A percentile compares a stretch with the other conserved stretches of the same genome.
Evolutionary conservation across 37 sponge, comb jelly and placozoan species (phyloP).

Genomic region (Theonella swinhoei): DNA sequence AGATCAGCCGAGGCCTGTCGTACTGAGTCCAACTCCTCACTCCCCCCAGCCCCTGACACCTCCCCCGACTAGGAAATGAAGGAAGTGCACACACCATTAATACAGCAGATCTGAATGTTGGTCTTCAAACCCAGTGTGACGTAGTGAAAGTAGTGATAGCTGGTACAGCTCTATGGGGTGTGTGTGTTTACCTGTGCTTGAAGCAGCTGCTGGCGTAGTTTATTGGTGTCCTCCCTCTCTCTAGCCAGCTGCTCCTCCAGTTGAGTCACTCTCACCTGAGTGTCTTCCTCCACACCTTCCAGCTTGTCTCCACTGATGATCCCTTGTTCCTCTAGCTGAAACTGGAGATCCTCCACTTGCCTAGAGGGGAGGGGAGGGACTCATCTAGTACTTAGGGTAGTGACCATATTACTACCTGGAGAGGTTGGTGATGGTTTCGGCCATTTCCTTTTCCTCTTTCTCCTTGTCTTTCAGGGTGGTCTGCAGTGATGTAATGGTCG

Average conservation of each 20-base stretch:
- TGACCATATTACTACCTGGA: constrained; percentile 23
- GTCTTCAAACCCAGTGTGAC: too few relatives aligned
- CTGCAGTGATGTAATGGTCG: constrained; percentile 29
- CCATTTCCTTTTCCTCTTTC: constrained; percentile 40
- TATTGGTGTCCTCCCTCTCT: constrained; percentile 18
- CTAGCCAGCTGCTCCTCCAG: constrained; percentile 19
- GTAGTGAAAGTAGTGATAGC: too few relatives aligned
- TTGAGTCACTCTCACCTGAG: neutral
- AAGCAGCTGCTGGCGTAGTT: constrained; percentile 5
- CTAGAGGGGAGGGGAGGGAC: neutral
- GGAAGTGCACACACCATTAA: too few relatives aligned
- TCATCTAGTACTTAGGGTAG: neutral
- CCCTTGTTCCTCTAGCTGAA: constrained; percentile 68
- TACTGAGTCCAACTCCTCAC: constrained; percentile 3
- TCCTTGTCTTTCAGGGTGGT: constrained; percentile 38
- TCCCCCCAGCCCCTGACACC: neutral
- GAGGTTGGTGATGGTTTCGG: constrained; percentile 42
- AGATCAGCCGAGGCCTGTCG: neutral
- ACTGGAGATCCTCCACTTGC: constrained; percentile 77
- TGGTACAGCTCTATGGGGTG: too few relatives aligned
- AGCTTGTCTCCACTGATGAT: constrained; percentile 66
- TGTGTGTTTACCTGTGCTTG: too few relatives aligned
- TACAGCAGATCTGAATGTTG: too few relatives aligned
- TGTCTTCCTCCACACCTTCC: constrained; percentile 26
- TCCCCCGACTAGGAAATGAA: neutral